Evolutionary conservation across 2,113 vertebrate genomes (phyloP).

Genomic region (Scomber japonicus): DNA sequence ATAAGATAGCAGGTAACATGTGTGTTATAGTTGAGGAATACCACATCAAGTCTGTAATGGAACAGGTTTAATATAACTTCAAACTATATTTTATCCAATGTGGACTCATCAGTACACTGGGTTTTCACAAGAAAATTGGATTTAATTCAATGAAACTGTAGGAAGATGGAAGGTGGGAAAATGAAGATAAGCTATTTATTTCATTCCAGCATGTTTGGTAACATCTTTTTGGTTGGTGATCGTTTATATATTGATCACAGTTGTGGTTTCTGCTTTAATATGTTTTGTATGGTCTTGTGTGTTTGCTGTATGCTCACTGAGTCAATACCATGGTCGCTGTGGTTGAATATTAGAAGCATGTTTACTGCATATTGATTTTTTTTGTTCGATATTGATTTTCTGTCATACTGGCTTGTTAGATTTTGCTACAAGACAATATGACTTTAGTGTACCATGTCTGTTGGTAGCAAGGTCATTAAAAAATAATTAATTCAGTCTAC

Average conservation of each 20-base stretch:
- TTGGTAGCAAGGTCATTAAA: constrained; percentile 20
- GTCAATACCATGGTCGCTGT: background rate
- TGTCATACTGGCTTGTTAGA: constrained; percentile 17
- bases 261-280: background rate
- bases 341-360: constrained; percentile 18
- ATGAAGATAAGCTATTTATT: background rate
- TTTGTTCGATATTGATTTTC: background rate
- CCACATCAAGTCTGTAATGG: no score
- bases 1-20: no score
- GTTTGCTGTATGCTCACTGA: background rate
- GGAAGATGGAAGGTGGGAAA: no score
- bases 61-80: no score
- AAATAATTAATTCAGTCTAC: constrained; percentile 4
- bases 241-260: background rate
- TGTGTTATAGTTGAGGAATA: no score
- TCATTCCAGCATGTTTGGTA: background rate
- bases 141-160: no score
- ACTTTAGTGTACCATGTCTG: constrained; percentile 9
- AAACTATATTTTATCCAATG: no score
- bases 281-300: background rate
- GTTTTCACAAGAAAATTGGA: no score
- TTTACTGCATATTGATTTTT: constrained; percentile 16
- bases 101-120: no score
- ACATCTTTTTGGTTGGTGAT: background rate
- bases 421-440: constrained; percentile 20